Evolutionary conservation across 2,797 vertebrate species (phyloP), one percentile per base, ranked within the genome.

Genomic region (Varecia variegata): DNA sequence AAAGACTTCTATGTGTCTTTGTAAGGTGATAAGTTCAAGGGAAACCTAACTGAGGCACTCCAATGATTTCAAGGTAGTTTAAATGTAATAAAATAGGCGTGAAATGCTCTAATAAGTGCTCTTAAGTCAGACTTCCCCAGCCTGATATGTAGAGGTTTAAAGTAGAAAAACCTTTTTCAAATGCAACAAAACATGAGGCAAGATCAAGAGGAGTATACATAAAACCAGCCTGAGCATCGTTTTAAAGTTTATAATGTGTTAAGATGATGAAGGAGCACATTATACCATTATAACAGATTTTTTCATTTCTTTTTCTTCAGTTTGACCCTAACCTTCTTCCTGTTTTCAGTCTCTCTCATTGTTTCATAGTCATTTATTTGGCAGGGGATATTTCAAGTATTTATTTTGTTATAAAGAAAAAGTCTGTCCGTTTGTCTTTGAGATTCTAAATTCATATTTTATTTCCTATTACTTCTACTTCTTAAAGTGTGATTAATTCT

Each of bases 21-120:
- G 56, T 43, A 86, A 85, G 71, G 93, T 95, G 93, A 20, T 58
- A 87, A 95, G 94, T 97, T 98, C 96, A 97, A 97, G 94, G 91
- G 80, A 97, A 97, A 71, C 79, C 88, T 88, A 50, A 65, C 82
- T 56, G 83, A 94, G 79, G 87, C 88, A 89, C 97, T 95, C 70
- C 86, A 96, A 0, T 52, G 93, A 85, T 96, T 94, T 95, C 86
- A 92, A 88, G 40, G 79, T 43, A 10, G 93, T 95, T 97, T 96
- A 97, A 97, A 96, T 95, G 95, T 93, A 97, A 95, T 92, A 87
- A 97, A 96, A 95, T 96, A 89, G 88, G 79, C 5, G 18, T 92
- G 94, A 96, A 96, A 97, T 96, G 80, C 76, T 96, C 71, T 94
- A 96, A 80, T 89, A 97, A 97, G 96, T 65, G 81, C 96, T 97